Evolutionary conservation across 2,888 invertebrate species (phyloP).

Genomic region (Atethmia centrago): DNA sequence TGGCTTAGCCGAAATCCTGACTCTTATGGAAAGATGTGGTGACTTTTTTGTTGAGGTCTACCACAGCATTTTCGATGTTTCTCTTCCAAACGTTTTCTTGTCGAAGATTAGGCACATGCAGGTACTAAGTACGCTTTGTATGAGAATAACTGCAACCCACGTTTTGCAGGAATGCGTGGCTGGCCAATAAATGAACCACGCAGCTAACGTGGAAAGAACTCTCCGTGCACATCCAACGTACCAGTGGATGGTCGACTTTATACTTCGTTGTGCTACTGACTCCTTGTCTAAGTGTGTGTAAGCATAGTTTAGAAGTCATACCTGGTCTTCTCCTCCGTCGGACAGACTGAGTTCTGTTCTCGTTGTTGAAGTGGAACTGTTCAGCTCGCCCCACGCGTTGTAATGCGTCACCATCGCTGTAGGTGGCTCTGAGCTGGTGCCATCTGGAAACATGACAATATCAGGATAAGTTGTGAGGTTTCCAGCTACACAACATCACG

Average conservation of each 20-base stretch:
- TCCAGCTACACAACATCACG: not conserved
- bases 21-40: not conserved
- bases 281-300: not conserved
- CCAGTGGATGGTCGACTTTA: not conserved
- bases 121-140: not conserved
- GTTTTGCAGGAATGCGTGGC: not conserved
- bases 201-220: not conserved
- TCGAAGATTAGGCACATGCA: not conserved
- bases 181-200: not conserved
- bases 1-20: not conserved
- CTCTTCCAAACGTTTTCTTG: not conserved
- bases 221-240: not conserved
- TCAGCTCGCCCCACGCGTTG: slow-evolving; percentile 81
- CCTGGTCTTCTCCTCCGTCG: slow-evolving; percentile 82
- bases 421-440: slow-evolving; percentile 84
- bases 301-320: slow-evolving; percentile 44
- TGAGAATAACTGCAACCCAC: not conserved
- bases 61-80: not conserved
- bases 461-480: not conserved
- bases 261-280: not conserved
- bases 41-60: not conserved
- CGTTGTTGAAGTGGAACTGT: slow-evolving; percentile 85
- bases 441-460: slow-evolving; percentile 74
- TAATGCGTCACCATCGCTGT: slow-evolving; percentile 78
- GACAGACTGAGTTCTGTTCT: slow-evolving; percentile 84